Conservation (phyloP, 2,113 vertebrate genomes). For the Tyto alba region DNA sequence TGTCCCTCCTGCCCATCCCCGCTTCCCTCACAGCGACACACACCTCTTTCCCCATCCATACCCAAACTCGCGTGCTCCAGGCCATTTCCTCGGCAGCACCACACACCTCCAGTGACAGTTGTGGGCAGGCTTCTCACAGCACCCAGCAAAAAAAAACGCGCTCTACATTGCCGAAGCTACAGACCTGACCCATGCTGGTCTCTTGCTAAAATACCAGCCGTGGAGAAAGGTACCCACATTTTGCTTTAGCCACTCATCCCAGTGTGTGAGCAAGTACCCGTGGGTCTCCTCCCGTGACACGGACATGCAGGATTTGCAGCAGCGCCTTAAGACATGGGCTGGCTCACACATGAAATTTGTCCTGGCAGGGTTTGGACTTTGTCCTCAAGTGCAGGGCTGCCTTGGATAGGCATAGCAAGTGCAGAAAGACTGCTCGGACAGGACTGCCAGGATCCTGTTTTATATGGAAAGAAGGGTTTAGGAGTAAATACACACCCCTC, state of each 20-base stretch:
- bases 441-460: neutral
- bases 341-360: fast-evolving
- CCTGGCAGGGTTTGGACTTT: neutral
- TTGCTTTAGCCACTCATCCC: neutral
- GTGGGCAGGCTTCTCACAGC: neutral
- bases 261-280: fast-evolving
- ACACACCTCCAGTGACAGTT: neutral
- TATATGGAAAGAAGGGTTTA: neutral
- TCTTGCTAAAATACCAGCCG: neutral
- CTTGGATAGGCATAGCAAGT: neutral
- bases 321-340: fast-evolving
- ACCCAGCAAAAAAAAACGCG: fast-evolving
- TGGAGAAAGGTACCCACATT: fast-evolving
- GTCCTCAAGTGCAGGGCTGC: neutral
- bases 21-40: neutral
- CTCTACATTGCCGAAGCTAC: fast-evolving
- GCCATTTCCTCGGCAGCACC: fast-evolving
- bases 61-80: fast-evolving
- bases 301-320: fast-evolving
- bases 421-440: neutral
- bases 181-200: neutral
- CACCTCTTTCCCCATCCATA: neutral
- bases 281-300: fast-evolving
- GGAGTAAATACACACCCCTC: neutral
- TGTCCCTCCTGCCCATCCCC: neutral